Percentiles rank a stretch among this genome's conserved stretches.
These are phyloP conservation scores for Ophion ellenae DNA, from an alignment of 2,888 invertebrate species.

Conservation along the genomic window DNA sequence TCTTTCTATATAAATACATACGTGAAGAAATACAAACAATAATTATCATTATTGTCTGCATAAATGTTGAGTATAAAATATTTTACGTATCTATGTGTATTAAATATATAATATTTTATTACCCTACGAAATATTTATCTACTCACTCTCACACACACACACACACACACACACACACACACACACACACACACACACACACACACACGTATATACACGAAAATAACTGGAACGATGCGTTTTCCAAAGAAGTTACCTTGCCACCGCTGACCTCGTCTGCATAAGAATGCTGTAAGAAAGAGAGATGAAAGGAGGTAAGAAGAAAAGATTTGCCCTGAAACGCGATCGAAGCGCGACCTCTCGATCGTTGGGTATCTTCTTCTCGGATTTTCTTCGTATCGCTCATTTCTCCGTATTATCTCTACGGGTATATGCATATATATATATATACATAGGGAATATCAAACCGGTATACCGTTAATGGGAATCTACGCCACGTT, in stretches of 20 bases:
- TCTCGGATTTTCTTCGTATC: background rate
- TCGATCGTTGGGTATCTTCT: constrained; percentile 1
- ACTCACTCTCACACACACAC: too few species aligned
- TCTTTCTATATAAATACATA: background rate
- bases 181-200: too few species aligned
- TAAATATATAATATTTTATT: background rate
- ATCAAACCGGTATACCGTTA: constrained; percentile 60
- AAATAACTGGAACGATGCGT: constrained; percentile 29
- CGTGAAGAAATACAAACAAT: background rate
- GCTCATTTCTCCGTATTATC: constrained; percentile 5
- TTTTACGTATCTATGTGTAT: background rate
- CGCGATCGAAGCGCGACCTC: constrained; percentile 13
- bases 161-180: too few species aligned
- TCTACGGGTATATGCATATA: too few species aligned
- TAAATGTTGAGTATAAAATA: background rate
- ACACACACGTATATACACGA: background rate
- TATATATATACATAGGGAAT: background rate
- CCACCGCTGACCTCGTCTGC: constrained; percentile 39
- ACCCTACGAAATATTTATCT: background rate
- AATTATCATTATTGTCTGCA: background rate
- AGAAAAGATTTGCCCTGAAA: constrained; percentile 13
- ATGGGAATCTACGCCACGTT: constrained; percentile 10
- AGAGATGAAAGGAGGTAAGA: background rate
- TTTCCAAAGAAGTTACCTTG: constrained; percentile 15
- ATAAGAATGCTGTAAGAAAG: constrained; percentile 41